Percentiles rank a stretch among this genome's conserved stretches.
Conservation (phyloP, 1,140 invertebrate genomes). For the Diplogasteroides magnus region DNA sequence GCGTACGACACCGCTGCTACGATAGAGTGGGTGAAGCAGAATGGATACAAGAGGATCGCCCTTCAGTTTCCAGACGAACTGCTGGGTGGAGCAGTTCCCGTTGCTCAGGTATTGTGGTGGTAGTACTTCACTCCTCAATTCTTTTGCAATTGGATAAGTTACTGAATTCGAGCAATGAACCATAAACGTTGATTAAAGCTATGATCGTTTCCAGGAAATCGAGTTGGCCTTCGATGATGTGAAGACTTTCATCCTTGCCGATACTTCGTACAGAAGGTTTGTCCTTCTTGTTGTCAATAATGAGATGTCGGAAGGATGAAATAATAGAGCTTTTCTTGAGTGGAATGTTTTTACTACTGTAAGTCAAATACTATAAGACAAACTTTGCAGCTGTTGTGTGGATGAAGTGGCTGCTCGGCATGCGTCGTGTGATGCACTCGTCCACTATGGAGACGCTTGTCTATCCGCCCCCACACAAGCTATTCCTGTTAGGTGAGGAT, state of each 20-base stretch:
- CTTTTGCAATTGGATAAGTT: too few species aligned
- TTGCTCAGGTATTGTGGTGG: too few species aligned
- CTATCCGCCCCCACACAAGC: conserved; percentile 4
- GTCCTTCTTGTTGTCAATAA: too few species aligned
- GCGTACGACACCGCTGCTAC: neutral
- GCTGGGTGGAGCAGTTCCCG: conserved; percentile 6
- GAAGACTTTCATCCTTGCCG: conserved; percentile 21
- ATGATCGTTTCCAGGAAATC: too few species aligned
- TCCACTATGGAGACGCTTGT: conserved; percentile 31
- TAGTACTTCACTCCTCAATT: too few species aligned
- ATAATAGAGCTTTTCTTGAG: too few species aligned
- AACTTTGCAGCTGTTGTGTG: conserved; percentile 24
- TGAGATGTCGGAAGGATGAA: too few species aligned
- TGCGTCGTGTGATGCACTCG: conserved; percentile 17
- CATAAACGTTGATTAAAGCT: too few species aligned
- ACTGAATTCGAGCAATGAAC: too few species aligned
- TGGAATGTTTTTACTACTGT: too few species aligned
- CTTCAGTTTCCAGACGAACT: conserved; percentile 24
- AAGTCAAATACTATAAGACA: too few species aligned
- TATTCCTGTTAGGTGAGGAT: conserved; percentile 10
- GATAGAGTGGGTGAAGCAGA: neutral
- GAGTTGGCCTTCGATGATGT: neutral
- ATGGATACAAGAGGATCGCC: conserved; percentile 17
- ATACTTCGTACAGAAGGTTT: conserved; percentile 27
- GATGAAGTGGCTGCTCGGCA: conserved; percentile 26